Percentiles rank a stretch among this genome's conserved stretches.
phyloP scores from a whole-genome alignment of 2,113 vertebrate species.

The Chloropsis cyanopogon region DNA sequence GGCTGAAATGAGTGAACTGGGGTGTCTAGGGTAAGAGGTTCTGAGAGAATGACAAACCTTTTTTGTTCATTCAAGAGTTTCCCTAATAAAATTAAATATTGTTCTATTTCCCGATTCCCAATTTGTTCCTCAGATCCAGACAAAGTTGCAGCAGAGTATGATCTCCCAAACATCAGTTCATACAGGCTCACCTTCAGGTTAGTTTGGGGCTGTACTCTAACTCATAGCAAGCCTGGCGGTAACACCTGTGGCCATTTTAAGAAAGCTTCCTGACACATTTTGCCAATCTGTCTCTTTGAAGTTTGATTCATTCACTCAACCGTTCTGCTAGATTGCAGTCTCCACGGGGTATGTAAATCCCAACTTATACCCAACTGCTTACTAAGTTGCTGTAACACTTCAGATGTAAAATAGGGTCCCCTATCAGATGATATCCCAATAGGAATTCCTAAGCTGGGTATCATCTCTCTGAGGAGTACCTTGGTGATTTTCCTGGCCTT shows the following conservation, averaged over 20 bases:
- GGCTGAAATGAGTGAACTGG: not conserved
- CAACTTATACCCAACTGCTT: not conserved
- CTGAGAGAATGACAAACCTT: not conserved
- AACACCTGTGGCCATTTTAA: not conserved
- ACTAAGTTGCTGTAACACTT: not conserved
- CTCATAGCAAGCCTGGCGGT: not conserved
- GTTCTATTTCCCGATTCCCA: not conserved
- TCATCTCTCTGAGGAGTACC: not conserved
- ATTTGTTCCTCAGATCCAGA: not conserved
- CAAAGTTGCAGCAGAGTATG: not conserved
- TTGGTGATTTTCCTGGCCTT: not conserved
- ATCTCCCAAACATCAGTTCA: not conserved
- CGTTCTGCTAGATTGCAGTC: not conserved
- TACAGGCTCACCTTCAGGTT: not conserved
- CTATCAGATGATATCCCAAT: not conserved
- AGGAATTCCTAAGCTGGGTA: not conserved
- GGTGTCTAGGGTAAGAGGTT: not conserved
- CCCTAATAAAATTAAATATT: not conserved
- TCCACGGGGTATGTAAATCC: not conserved
- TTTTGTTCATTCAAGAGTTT: not conserved
- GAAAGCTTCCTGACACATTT: not conserved
- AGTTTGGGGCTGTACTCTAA: not conserved
- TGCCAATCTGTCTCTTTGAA: not conserved
- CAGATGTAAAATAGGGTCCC: not conserved
- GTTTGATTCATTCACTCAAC: not conserved